Conservation (phyloP, 2,888 invertebrate species). For the Drosophila bunnanda region DNA sequence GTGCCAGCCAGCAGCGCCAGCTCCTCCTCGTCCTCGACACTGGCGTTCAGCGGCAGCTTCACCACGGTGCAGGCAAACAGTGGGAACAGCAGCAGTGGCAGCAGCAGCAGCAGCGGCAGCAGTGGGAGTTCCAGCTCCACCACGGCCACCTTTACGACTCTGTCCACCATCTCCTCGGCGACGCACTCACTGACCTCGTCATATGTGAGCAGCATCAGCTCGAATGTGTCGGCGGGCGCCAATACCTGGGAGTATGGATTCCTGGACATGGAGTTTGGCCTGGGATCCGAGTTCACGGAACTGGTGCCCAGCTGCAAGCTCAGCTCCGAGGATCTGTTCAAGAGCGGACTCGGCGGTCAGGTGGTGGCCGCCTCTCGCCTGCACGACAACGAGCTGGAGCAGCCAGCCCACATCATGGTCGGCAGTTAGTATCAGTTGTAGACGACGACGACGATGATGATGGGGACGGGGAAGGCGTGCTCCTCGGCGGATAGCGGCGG, state of each 20-base stretch:
- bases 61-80: conserved; percentile 75
- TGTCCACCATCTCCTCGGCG: conserved; percentile 83
- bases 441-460: conserved; percentile 30
- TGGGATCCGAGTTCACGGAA: conserved; percentile 86
- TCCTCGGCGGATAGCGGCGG: conserved; percentile 33
- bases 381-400: conserved; percentile 85
- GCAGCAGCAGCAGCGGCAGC: conserved; percentile 29
- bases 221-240: conserved; percentile 72
- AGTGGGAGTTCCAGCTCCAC: conserved; percentile 61
- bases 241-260: conserved; percentile 84
- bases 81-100: conserved; percentile 38
- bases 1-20: conserved; percentile 47
- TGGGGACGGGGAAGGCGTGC: conserved; percentile 41
- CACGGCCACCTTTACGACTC: conserved; percentile 82
- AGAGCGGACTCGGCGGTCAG: conserved; percentile 84
- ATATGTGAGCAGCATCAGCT: conserved; percentile 80
- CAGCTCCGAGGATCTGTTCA: conserved; percentile 86
- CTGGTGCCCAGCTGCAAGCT: conserved; percentile 86
- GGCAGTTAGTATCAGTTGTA: conserved; percentile 86
- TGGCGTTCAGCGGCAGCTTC: conserved; percentile 82
- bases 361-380: conserved; percentile 79
- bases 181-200: conserved; percentile 83
- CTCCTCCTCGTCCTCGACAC: conserved; percentile 55
- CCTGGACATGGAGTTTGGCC: conserved; percentile 85
- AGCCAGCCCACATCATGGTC: conserved; percentile 87